Evolutionary conservation across 2,797 vertebrate species (phyloP).

Genomic region (Crenichthys baileyi): DNA sequence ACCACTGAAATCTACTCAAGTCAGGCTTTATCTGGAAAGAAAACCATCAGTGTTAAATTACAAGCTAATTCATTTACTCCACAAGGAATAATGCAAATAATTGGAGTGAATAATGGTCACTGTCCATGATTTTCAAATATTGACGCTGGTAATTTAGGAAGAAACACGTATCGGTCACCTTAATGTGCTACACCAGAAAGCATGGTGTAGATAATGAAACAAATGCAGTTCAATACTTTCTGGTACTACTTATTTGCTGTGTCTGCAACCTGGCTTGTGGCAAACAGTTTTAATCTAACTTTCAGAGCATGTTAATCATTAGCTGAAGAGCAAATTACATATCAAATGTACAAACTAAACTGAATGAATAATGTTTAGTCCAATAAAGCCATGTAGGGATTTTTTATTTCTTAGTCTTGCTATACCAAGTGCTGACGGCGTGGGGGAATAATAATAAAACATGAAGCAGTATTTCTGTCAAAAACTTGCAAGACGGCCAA

Average conservation of each 20-base stretch:
- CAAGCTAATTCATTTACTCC: not conserved
- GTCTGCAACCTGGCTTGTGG: too few relatives aligned
- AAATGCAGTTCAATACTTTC: too few relatives aligned
- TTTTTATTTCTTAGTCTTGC: not conserved
- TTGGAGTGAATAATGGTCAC: not conserved
- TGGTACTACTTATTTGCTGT: too few relatives aligned
- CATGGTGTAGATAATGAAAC: too few relatives aligned
- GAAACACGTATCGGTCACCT: too few relatives aligned
- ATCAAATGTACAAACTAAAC: not conserved
- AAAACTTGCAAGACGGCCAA: not conserved
- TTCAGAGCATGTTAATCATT: too few relatives aligned
- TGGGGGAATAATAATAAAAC: slow-evolving; percentile 14
- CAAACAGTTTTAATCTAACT: too few relatives aligned
- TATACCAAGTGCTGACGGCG: not conserved
- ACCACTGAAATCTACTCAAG: slow-evolving; percentile 4
- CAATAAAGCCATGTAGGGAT: not conserved
- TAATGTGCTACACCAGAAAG: too few relatives aligned
- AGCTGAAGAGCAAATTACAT: too few relatives aligned
- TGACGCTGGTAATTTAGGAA: too few relatives aligned
- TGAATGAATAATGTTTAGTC: not conserved
- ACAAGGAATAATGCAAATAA: not conserved
- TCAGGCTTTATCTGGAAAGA: not conserved
- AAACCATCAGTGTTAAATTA: not conserved
- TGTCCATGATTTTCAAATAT: not conserved
- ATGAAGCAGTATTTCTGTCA: not conserved